Base-by-base conservation (phyloP, 2,888 invertebrate genomes). In the Dolichomitus sp. region DNA sequence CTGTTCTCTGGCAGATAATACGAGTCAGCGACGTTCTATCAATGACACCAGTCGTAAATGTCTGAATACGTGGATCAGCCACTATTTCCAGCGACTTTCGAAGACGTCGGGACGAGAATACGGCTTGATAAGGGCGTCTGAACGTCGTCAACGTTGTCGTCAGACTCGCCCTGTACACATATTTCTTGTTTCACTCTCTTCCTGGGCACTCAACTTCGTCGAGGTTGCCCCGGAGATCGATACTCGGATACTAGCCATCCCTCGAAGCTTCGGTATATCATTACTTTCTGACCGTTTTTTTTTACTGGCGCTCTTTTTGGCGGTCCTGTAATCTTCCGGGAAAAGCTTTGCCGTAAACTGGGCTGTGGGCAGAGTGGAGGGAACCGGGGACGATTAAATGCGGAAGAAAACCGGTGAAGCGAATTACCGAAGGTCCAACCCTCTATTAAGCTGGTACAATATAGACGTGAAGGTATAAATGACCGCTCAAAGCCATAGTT, bases 281-380 rank as follows among this genome's bases (percentile, higher is more conserved):
- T 66, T 50, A 66, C 30, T 66, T 66, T 9, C 17, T 33, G 23
- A 27, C 50, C 45, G 45, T 48, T 30, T 66, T 66, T 66, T n/a
- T 66, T 17, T 54, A 27, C 54, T 54, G 54, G 12, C 54, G 27
- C 23, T 23, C 14, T 12, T 54, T 27, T 54, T 54, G 7, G 14
- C 42, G n/a, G 17, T 33, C 66, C 48, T 19, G 30, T 66, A 66
- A 66, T 48, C 17, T 66, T 66, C 23, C n/a, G 27, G 45, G 42
- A 27, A 65, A n/a, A 30, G 9, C 33, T 30, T 48, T 12, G 33
- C 66, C 63, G 63, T 63, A 19, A 17, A 40, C 33, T 45, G 11
- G 30, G 17, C 30, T 23, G n/a, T 19, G 30, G 30, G 17, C 30
- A n/a, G 30, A 7, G 30, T 37, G 37, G 17, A 14, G 7, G n/a